Conservation (phyloP, 1,140 invertebrate species). For the Brachionus plicatilis region DNA sequence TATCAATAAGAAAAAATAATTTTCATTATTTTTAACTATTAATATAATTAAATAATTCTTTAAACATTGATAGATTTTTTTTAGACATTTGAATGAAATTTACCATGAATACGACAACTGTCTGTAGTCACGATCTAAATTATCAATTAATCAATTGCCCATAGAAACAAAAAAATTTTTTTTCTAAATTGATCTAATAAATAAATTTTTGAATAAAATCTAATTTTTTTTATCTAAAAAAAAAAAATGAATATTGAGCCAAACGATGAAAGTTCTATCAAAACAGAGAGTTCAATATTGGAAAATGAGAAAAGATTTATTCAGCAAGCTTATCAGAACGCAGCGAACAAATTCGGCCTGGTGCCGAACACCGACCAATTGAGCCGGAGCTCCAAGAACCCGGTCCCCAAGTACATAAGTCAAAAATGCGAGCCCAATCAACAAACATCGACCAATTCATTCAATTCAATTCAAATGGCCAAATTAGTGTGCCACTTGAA, state of each 20-base stretch:
- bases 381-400: neutral
- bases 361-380: neutral
- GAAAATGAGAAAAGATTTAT: neutral
- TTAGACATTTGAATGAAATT: neutral
- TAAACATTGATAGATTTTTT: neutral
- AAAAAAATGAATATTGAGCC: neutral
- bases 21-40: too few relatives aligned
- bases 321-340: neutral
- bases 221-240: neutral
- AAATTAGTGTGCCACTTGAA: conserved; percentile 3
- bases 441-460: neutral
- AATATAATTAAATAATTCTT: too few relatives aligned
- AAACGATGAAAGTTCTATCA: neutral
- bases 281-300: neutral
- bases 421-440: neutral
- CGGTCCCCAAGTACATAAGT: neutral
- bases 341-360: neutral
- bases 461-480: neutral
- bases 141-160: neutral
- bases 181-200: neutral
- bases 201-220: neutral
- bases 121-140: neutral
- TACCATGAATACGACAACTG: neutral
- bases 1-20: too few relatives aligned
- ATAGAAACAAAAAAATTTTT: neutral